Evolutionary conservation across 1,140 invertebrate species (phyloP).

Genomic region (Wasmannia auropunctata): DNA sequence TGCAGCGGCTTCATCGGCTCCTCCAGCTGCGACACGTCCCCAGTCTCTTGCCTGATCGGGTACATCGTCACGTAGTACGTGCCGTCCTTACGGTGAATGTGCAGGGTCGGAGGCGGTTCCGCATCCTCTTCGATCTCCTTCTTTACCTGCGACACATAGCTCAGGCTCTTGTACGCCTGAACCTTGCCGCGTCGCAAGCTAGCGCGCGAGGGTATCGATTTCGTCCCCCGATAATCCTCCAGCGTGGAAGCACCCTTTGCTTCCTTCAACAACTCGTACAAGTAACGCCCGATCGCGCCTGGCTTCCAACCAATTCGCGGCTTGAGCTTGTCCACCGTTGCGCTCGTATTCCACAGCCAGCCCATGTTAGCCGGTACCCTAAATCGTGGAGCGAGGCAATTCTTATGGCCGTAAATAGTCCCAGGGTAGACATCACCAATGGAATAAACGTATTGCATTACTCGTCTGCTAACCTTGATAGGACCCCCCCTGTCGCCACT

Average conservation of each 20-base stretch:
- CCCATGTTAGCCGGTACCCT: conserved; percentile 82
- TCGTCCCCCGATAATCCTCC: neutral
- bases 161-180: conserved; percentile 64
- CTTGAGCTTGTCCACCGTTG: conserved; percentile 71
- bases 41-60: conserved; percentile 76
- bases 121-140: conserved; percentile 57
- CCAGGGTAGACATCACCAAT: conserved; percentile 74
- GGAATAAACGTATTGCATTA: conserved; percentile 74
- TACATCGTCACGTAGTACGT: conserved; percentile 83
- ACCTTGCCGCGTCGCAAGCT: conserved; percentile 47
- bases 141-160: conserved; percentile 56
- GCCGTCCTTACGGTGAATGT: conserved; percentile 80
- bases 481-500: neutral
- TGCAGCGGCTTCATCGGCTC: conserved; percentile 81
- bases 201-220: neutral
- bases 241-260: conserved; percentile 71
- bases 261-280: conserved; percentile 77
- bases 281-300: conserved; percentile 76
- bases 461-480: conserved; percentile 72
- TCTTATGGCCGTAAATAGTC: conserved; percentile 77
- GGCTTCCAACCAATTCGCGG: conserved; percentile 80
- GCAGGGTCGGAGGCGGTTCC: conserved; percentile 78
- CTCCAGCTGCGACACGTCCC: conserved; percentile 66
- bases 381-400: conserved; percentile 77
- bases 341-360: conserved; percentile 80